Base-by-base conservation (phyloP, 2,113 vertebrate species). In the Perca fluviatilis region DNA sequence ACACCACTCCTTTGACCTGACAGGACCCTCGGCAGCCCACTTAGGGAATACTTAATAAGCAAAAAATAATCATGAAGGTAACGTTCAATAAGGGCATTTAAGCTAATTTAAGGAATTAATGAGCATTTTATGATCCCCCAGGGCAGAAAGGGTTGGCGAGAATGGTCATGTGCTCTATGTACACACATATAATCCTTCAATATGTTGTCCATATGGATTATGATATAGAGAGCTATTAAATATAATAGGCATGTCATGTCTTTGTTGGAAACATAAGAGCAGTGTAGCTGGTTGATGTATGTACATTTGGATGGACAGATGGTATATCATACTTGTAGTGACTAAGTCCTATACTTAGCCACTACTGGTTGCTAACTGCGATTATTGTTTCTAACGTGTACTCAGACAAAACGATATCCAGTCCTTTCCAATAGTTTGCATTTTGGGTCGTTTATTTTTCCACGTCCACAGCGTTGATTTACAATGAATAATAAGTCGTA, bases 21-120 rank as follows among this genome's bases (percentile, higher is more conserved):
- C 89, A 85, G 88, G 83, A 88, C 88, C 84, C 82, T 81, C 23
- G 1, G 84, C 79, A 81, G 74, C 83, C 84, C 90, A 88, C 91
- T 91, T 84, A 89, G 91, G 83, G 87, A 92, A 90, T 91, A 90
- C 90, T 94, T 93, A 93, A 94, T 94, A 93, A 91, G 88, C 77
- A 81, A 91, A 93, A 93, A 93, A 94, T 91, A 91, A 92, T 93
- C 84, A 89, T 88, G 66, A 90, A 90, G 85, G 87, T 87, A 76
- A 84, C 79, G 83, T 90, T 93, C 86, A 95, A 93, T 94, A 90
- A 90, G 88, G 80, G 89, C 84, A 82, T 91, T 93, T 94, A 93
- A 91, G 91, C 86, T 92, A 90, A 94, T 94, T 93, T 89, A 81
- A 86, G 82, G 84, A 93, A 93, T 95, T 93, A 95, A 94, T 94